Conservation (phyloP, 2,797 vertebrate species). For the Propithecus deckenii region DNA sequence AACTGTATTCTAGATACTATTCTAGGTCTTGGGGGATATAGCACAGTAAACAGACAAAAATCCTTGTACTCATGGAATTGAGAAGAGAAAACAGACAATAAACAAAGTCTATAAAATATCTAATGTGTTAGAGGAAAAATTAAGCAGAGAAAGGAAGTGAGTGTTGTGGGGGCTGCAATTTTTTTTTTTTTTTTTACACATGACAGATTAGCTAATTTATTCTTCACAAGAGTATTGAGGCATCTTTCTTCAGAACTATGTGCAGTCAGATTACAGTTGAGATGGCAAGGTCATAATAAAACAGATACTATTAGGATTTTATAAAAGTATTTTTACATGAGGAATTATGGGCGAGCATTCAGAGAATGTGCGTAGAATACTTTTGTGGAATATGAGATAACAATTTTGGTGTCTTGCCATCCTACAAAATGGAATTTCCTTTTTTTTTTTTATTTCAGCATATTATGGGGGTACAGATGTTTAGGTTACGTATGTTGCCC, state of each 20-base stretch:
- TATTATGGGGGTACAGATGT: too few species aligned
- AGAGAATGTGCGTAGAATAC: not conserved
- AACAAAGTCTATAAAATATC: not conserved
- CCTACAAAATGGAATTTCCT: conserved; percentile 30
- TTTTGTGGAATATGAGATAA: conserved; percentile 35
- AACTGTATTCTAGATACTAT: not conserved
- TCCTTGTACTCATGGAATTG: not conserved
- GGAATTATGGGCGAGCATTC: not conserved
- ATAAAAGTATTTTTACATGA: not conserved
- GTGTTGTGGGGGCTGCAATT: too few species aligned
- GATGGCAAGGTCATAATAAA: not conserved
- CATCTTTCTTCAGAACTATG: not conserved
- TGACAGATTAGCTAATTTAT: not conserved
- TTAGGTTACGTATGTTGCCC: too few species aligned
- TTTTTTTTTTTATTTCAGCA: too few species aligned
- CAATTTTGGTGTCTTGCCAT: conserved; percentile 36
- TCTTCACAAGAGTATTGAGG: not conserved
- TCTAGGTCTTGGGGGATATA: not conserved
- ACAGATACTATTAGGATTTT: not conserved
- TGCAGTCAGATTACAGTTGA: not conserved
- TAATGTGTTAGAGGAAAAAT: not conserved
- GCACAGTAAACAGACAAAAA: not conserved
- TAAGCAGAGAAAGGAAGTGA: not conserved
- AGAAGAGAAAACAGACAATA: not conserved
- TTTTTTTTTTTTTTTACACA: not conserved